phyloP scores from a whole-genome alignment of 2,113 vertebrate genomes.

The Coptodon rendalli region DNA sequence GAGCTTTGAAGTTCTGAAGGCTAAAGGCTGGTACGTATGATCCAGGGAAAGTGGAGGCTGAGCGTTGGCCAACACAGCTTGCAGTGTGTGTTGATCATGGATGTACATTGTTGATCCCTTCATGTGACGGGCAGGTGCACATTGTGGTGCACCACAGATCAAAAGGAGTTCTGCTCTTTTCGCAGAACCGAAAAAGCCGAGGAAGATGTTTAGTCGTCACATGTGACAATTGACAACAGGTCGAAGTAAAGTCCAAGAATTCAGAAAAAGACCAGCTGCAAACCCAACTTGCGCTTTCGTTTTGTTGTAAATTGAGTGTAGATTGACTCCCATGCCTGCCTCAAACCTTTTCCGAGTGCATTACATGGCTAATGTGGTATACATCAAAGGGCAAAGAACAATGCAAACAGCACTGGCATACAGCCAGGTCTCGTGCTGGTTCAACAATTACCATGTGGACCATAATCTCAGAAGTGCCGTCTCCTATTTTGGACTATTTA shows the following conservation, averaged over 20 bases:
- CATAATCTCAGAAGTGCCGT: background rate
- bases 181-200: background rate
- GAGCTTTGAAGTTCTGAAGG: conserved; percentile 16
- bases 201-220: background rate
- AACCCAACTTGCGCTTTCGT: background rate
- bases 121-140: conserved; percentile 1
- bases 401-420: background rate
- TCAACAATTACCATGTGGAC: background rate
- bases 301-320: background rate
- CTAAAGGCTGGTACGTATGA: conserved; percentile 3
- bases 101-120: background rate
- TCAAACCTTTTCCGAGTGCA: background rate
- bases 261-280: background rate
- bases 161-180: conserved; percentile 9
- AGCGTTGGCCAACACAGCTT: background rate
- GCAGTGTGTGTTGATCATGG: conserved; percentile 13
- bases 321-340: background rate
- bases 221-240: background rate
- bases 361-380: background rate
- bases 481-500: background rate
- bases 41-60: background rate
- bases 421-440: background rate
- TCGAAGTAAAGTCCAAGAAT: background rate
- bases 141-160: background rate
- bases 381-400: background rate